phyloP scores from a whole-genome alignment of 2,888 invertebrate species.

The Xestia ashworthii region DNA sequence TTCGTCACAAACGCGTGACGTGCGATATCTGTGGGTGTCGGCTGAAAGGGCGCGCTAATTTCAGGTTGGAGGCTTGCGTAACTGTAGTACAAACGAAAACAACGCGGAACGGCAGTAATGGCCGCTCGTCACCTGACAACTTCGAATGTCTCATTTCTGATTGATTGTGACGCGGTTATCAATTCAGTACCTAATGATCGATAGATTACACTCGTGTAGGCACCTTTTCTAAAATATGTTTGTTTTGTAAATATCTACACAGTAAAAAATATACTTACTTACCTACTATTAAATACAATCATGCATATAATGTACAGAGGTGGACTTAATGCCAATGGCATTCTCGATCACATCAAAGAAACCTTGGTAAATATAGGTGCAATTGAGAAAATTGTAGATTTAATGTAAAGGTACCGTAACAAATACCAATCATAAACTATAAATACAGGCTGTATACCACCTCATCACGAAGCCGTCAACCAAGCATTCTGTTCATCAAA shows the following conservation, averaged over 20 bases:
- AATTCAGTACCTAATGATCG: constrained; percentile 25
- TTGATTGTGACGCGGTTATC: constrained; percentile 62
- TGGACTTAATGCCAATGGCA: neutral
- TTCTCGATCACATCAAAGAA: neutral
- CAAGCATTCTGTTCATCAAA: too few relatives aligned
- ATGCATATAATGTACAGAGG: neutral
- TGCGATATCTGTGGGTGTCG: constrained; percentile 71
- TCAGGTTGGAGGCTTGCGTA: constrained; percentile 74
- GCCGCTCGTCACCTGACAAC: constrained; percentile 63
- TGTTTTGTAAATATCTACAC: constrained; percentile 19
- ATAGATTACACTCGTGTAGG: constrained; percentile 13
- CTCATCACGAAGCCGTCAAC: too few relatives aligned
- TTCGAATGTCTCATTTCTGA: constrained; percentile 64
- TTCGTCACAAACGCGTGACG: constrained; percentile 68
- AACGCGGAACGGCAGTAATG: constrained; percentile 75
- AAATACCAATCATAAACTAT: too few relatives aligned
- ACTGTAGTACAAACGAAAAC: constrained; percentile 78
- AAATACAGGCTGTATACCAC: too few relatives aligned
- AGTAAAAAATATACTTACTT: neutral
- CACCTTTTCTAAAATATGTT: constrained; percentile 2
- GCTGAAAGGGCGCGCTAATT: constrained; percentile 79
- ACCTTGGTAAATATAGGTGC: neutral
- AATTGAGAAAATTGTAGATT: neutral
- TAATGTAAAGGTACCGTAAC: too few relatives aligned
- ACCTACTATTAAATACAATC: neutral